phyloP scores from a whole-genome alignment of 2,113 vertebrate genomes.

The Strigops habroptila region DNA sequence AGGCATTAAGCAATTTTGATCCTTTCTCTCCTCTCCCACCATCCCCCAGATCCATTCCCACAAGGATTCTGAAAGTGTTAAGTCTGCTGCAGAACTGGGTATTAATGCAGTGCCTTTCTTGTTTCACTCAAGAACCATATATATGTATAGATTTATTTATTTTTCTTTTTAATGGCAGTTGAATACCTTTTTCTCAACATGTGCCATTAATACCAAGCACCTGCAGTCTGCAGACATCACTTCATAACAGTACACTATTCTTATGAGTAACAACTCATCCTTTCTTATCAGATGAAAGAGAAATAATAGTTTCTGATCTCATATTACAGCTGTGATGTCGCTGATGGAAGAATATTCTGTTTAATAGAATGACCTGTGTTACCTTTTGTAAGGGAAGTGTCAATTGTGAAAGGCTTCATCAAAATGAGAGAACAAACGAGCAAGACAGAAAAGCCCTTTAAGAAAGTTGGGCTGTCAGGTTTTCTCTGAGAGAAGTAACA shows the following conservation, averaged over 20 bases:
- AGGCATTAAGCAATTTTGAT: neutral
- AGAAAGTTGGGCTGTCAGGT: conserved; percentile 55
- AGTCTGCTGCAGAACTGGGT: neutral
- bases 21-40: neutral
- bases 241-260: neutral
- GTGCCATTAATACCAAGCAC: neutral
- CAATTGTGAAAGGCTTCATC: conserved; percentile 42
- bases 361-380: conserved; percentile 33
- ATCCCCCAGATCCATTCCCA: neutral
- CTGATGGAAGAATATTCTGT: conserved; percentile 17
- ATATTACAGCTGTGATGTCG: neutral
- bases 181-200: neutral
- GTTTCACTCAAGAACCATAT: neutral
- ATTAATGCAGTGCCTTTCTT: neutral
- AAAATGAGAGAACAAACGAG: conserved; percentile 15
- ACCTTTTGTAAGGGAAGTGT: conserved; percentile 39
- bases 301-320: conserved; percentile 29
- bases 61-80: neutral
- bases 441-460: conserved; percentile 46
- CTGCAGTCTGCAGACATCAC: neutral
- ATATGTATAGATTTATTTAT: neutral
- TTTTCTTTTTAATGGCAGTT: neutral
- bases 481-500: conserved; percentile 41
- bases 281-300: neutral
- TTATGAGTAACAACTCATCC: neutral